A percentile compares a stretch with the other conserved stretches of the same genome.
These are phyloP conservation scores for Rosalia funebris DNA, from an alignment of 2,888 invertebrate genomes.

Conservation along the genomic window DNA sequence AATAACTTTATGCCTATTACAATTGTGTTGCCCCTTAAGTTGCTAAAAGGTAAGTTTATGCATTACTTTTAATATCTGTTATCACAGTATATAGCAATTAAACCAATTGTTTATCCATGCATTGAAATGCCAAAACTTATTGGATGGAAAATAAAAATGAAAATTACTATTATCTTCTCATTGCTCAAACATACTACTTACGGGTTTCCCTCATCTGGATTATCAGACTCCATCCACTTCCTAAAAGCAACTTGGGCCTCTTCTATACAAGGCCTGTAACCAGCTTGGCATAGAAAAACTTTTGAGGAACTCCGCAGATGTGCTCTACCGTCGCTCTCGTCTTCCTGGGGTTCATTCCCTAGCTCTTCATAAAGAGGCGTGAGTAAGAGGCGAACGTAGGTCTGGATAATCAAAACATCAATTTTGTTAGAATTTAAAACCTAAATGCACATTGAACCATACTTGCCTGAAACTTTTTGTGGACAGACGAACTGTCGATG, in stretches of 20 bases:
- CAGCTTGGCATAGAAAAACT: constrained; percentile 79
- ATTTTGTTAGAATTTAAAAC: too few relatives aligned
- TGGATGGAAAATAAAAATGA: too few relatives aligned
- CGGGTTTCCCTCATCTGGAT: constrained; percentile 85
- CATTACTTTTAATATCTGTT: too few relatives aligned
- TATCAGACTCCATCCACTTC: constrained; percentile 79
- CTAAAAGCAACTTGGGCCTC: constrained; percentile 78
- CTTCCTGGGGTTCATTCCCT: constrained; percentile 65
- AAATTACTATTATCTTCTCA: too few relatives aligned
- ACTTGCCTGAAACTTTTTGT: constrained; percentile 78
- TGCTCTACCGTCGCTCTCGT: constrained; percentile 74
- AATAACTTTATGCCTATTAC: too few relatives aligned
- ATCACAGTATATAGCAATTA: too few relatives aligned
- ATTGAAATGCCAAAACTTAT: too few relatives aligned
- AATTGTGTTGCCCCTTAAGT: too few relatives aligned
- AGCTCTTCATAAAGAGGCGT: constrained; percentile 79
- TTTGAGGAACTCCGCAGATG: constrained; percentile 76
- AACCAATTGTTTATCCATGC: too few relatives aligned
- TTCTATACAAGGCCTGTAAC: constrained; percentile 80
- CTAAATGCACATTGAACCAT: too few relatives aligned
- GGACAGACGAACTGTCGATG: constrained; percentile 73
- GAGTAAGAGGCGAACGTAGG: constrained; percentile 75
- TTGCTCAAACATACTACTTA: too few relatives aligned
- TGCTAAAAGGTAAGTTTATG: too few relatives aligned
- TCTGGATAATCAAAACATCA: constrained; percentile 63